Evolutionary conservation across 2,888 invertebrate species (phyloP), one percentile per base, ranked within the genome.

Genomic region (Loripinus fragilis): DNA sequence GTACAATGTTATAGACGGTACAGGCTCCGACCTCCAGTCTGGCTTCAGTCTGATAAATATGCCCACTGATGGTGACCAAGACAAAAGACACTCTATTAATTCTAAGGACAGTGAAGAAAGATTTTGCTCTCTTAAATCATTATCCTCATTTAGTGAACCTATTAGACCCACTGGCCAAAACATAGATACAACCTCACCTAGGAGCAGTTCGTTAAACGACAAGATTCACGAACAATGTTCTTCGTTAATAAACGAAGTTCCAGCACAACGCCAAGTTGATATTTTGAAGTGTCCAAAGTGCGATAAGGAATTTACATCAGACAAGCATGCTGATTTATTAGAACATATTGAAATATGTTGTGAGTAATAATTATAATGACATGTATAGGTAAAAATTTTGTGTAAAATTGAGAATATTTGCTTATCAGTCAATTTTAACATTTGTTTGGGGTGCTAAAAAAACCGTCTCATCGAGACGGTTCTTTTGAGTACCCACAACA

Each of bases 301-400:
- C 74, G 80, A 80, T 38, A 86, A 87, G 60, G 87, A 86, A 50
- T 91, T 87, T 83, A 77, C 80, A 2, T 78, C 85, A 20, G 86
- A 85, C 17, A 78, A 87, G 55, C 89, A 90, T 48, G 78, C 77
- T 8, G 88, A 89, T 66, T 76, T 90, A 41, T 55, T 90, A 20
- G 88, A 87, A 48, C 91, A 91, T 78, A 87, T 91, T 75, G 90
- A 91, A 35, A 55, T 75, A 2, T 91, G 91, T 80, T 87, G 87
- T 85, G 87, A 89, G 35, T 83, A 71, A 33, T 38, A 12, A 5
- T 5, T 38, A 38, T 38, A n/a, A n/a, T n/a, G n/a, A n/a, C n/a
- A n/a, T n/a, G n/a, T n/a, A n/a, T n/a, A n/a, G n/a, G n/a, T n/a
- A n/a, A n/a, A n/a, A n/a, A n/a, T n/a, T n/a, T n/a, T n/a, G n/a